phyloP scores from a whole-genome alignment of 2,113 vertebrate genomes.

The Rhadina sibilatrix region DNA sequence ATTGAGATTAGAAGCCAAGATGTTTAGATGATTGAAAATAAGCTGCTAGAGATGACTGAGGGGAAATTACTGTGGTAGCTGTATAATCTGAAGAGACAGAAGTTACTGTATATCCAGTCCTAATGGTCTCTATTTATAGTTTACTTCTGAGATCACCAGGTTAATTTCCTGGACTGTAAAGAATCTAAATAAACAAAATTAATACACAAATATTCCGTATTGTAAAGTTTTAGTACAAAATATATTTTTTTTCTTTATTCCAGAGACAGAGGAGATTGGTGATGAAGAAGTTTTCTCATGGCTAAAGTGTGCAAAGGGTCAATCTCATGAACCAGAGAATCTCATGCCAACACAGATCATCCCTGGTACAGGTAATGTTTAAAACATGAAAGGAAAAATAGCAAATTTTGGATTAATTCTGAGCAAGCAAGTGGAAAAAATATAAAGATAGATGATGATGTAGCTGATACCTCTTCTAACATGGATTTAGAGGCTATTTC shows the following conservation, averaged over 20 bases:
- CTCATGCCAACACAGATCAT: conserved; percentile 99
- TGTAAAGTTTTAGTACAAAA: background rate
- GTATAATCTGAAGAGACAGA: background rate
- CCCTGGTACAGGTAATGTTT: conserved; percentile 90
- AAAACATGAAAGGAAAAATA: background rate
- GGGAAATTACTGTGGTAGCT: background rate
- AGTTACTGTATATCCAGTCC: background rate
- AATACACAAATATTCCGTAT: background rate
- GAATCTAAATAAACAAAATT: background rate
- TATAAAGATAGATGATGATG: background rate
- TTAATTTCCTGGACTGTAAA: background rate
- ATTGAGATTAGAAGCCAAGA: background rate
- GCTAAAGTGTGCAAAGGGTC: conserved; percentile 98
- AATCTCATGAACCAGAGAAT: conserved; percentile 96
- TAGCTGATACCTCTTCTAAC: background rate
- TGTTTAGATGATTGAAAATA: background rate
- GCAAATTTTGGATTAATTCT: background rate
- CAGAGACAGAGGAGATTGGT: conserved; percentile 87
- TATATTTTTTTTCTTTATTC: conserved; percentile 10
- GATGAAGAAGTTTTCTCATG: conserved; percentile 97
- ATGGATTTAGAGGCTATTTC: background rate
- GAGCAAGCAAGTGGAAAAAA: background rate
- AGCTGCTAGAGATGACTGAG: background rate
- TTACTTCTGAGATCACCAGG: background rate
- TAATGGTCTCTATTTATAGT: background rate